Percentiles rank a stretch among this genome's conserved stretches.
phyloP scores from a whole-genome alignment of 1,140 invertebrate species.

The Phenacoccus solenopsis region DNA sequence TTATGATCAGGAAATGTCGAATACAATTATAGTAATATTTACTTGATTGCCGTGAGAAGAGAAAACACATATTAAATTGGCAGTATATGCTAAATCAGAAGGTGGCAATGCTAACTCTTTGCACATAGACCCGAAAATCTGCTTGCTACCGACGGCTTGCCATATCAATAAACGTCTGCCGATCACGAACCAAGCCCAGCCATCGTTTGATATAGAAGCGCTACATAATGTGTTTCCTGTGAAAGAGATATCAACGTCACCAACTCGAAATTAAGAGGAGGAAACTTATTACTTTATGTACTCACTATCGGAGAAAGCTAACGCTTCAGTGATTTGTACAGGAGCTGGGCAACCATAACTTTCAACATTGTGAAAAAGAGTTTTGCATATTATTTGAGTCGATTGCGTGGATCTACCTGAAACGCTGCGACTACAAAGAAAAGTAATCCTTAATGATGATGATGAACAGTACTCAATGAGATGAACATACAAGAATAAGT shows the following conservation, averaged over 20 bases:
- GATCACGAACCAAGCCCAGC: slow-evolving; percentile 78
- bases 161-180: slow-evolving; percentile 74
- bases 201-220: slow-evolving; percentile 44
- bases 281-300: slow-evolving; percentile 21
- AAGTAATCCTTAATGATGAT: not conserved
- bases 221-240: slow-evolving; percentile 38
- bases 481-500: not conserved
- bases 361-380: slow-evolving; percentile 52
- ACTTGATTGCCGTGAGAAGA: slow-evolving; percentile 50
- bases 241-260: slow-evolving; percentile 24
- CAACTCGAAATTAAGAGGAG: not conserved
- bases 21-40: slow-evolving; percentile 14
- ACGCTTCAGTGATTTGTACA: slow-evolving; percentile 72
- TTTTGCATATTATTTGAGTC: slow-evolving; percentile 54
- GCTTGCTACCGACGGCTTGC: slow-evolving; percentile 44
- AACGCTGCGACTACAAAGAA: slow-evolving; percentile 35
- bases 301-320: slow-evolving; percentile 66
- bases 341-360: slow-evolving; percentile 65
- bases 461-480: not conserved
- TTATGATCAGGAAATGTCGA: not conserved
- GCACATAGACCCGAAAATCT: slow-evolving; percentile 36
- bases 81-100: slow-evolving; percentile 81
- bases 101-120: slow-evolving; percentile 76
- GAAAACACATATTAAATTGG: slow-evolving; percentile 74
- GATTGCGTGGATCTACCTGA: slow-evolving; percentile 48